Base-by-base conservation (phyloP, 2,888 invertebrate genomes). In the Neoascia interrupta region DNA sequence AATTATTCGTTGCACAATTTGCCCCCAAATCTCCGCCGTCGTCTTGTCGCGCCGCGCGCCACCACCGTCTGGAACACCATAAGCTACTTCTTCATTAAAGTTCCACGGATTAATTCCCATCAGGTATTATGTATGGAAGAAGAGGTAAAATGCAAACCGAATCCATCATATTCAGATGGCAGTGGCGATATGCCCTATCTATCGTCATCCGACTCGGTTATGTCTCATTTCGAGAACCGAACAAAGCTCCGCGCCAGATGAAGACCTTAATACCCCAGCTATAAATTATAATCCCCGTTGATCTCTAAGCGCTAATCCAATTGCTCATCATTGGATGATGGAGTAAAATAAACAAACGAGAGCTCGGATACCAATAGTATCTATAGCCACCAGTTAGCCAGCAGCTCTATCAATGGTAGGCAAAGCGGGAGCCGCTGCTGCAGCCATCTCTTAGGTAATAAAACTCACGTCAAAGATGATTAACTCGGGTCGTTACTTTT, bases 301-400 rank as follows among this genome's bases (percentile, higher is more conserved):
- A 66, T 79, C 60, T 79, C 53, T 72, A 72, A 79, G 72, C 73
- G 54, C 73, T 79, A 79, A 79, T 79, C 79, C 79, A 79, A 79
- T 79, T 79, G 73, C 79, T 79, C 79, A 79, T 79, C 79, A 73
- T 51, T 41, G 79, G 72, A 61, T 68, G 79, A 73, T 73, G 79
- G 79, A 79, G 68, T 68, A 61, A 79, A 79, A 79, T 79, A 79
- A 79, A 79, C 79, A 79, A 79, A 79, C 73, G 36, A 61, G 56
- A 47, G 68, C 13, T 34, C 8, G 53, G n/a, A 49, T 51, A 31
- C 39, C 19, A 31, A 23, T 28, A 49, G 18, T 16, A 10, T 36
- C 36, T n/a, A 10, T n/a, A n/a, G n/a, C n/a, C n/a, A n/a, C n/a
- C n/a, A n/a, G n/a, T n/a, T n/a, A n/a, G n/a, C n/a, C n/a, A n/a